phyloP scores from a whole-genome alignment of 2,797 vertebrate genomes.

The Urosaurus nigricauda region DNA sequence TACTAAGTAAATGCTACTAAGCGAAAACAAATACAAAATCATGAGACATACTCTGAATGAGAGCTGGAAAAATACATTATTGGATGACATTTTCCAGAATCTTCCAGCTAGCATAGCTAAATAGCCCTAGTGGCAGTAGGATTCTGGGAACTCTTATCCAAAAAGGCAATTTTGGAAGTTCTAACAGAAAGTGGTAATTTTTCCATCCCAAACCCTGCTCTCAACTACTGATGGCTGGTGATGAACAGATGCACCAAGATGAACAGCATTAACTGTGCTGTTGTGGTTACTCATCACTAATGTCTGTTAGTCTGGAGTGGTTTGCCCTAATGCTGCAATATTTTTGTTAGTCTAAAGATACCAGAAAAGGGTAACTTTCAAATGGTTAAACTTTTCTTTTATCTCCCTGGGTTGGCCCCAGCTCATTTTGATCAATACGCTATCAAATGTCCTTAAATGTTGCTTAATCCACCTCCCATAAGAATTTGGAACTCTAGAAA shows the following conservation, averaged over 20 bases:
- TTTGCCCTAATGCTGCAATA: background rate
- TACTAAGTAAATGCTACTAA: background rate
- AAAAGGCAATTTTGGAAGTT: too few species aligned
- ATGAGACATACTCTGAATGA: too few species aligned
- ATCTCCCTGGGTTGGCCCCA: background rate
- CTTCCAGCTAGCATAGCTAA: too few species aligned
- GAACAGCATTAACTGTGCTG: background rate
- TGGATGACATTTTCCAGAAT: too few species aligned
- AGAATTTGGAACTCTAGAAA: slow-evolving; percentile 1
- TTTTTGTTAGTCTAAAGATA: slow-evolving; percentile 1
- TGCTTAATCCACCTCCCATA: slow-evolving; percentile 21
- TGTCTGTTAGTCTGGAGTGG: background rate
- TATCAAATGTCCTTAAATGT: slow-evolving; percentile 11
- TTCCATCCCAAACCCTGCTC: too few species aligned
- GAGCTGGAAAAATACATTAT: too few species aligned
- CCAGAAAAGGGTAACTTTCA: background rate
- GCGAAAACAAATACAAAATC: background rate
- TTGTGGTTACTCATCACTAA: background rate
- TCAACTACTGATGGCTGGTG: background rate
- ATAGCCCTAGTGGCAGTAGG: too few species aligned
- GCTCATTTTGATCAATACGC: background rate
- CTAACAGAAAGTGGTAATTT: too few species aligned
- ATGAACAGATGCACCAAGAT: slow-evolving; percentile 10
- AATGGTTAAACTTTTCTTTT: background rate
- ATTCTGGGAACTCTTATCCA: too few species aligned